phyloP scores from a whole-genome alignment of 2,113 vertebrate genomes.

The Limnothrissa miodon region DNA sequence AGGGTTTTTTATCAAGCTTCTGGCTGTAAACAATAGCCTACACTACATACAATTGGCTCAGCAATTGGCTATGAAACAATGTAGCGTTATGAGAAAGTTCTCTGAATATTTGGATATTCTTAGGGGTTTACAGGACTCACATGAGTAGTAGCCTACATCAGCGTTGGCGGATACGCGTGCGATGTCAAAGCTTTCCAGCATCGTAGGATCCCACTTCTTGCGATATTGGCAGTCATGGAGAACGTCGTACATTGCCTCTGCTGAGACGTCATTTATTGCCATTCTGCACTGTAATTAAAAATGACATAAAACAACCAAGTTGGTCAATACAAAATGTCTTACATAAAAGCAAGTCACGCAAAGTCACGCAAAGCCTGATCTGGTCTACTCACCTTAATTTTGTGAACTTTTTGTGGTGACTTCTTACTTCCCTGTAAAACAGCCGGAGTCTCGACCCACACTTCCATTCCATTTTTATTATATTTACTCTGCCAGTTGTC shows the following conservation, averaged over 20 bases:
- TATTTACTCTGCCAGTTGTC: conserved; percentile 71
- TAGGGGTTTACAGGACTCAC: conserved; percentile 52
- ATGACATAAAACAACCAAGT: neutral
- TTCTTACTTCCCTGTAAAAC: conserved; percentile 36
- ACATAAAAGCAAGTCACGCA: too few species aligned
- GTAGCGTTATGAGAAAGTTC: too few species aligned
- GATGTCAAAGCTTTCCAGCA: conserved; percentile 71
- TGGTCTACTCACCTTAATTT: conserved; percentile 69
- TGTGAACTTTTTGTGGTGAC: conserved; percentile 61
- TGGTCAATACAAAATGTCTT: too few species aligned
- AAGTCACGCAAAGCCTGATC: too few species aligned
- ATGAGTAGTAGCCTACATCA: conserved; percentile 74
- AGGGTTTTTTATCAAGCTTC: neutral
- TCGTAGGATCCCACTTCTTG: conserved; percentile 65
- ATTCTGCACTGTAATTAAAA: conserved; percentile 63
- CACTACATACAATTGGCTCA: neutral
- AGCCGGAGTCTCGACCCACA: conserved; percentile 63
- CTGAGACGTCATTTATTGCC: conserved; percentile 62
- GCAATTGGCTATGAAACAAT: too few species aligned
- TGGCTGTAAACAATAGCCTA: neutral
- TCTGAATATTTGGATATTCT: too few species aligned
- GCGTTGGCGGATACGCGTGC: conserved; percentile 63
- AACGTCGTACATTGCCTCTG: conserved; percentile 71
- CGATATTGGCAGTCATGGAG: conserved; percentile 67
- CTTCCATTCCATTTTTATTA: conserved; percentile 62